These are phyloP conservation scores for Pseudanteris insignis DNA, from an alignment of 2,888 invertebrate genomes.

Conservation along the genomic window DNA sequence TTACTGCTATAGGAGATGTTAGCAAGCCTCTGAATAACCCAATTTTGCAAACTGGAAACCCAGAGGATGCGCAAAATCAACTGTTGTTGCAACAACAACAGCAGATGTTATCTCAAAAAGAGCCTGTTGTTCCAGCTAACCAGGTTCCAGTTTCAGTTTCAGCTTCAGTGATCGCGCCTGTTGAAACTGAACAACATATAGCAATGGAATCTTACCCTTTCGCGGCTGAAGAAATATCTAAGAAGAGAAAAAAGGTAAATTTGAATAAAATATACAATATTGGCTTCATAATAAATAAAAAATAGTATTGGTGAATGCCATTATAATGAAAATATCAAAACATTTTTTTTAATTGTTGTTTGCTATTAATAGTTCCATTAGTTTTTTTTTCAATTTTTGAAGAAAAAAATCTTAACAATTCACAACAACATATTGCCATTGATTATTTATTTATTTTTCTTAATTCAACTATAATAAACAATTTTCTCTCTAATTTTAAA, in stretches of 20 bases:
- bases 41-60: neutral
- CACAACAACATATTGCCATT: too few relatives aligned
- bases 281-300: too few relatives aligned
- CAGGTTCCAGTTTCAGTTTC: conserved; percentile 3
- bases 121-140: neutral
- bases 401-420: too few relatives aligned
- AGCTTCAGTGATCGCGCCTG: neutral
- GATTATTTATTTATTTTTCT: too few relatives aligned
- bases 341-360: too few relatives aligned
- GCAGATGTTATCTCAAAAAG: neutral
- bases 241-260: conserved; percentile 28
- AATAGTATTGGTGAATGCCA: too few relatives aligned
- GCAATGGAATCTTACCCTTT: neutral
- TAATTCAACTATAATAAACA: too few relatives aligned
- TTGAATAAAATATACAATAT: too few relatives aligned
- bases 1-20: neutral
- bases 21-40: neutral
- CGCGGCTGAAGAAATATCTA: conserved; percentile 11
- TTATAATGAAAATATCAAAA: too few relatives aligned
- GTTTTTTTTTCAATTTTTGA: too few relatives aligned
- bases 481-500: too few relatives aligned
- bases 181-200: neutral
- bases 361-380: neutral
- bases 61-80: neutral
- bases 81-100: conserved; percentile 1